Evolutionary conservation across 2,113 vertebrate genomes (phyloP), one percentile per base, ranked within the genome.

Genomic region (Hemiscyllium ocellatum): DNA sequence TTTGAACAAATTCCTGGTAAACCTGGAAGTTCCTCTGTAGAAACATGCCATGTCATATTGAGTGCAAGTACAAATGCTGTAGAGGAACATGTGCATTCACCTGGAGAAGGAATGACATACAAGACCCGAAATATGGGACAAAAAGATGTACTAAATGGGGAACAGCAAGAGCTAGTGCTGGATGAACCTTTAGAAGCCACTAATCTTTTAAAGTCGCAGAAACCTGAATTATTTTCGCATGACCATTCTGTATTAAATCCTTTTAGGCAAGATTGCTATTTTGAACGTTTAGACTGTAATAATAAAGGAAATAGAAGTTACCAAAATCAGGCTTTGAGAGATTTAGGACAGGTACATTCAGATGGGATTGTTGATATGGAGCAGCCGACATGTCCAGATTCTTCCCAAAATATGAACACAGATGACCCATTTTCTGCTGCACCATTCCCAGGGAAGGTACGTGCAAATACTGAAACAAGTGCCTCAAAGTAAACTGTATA

Each of bases 391-490:
- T 1, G 8, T 33, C 26, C 24, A 26, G 52, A 19, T 52, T 72
- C 94, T 33, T 12, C 26, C 42, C 42, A 47, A 24, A 69, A 95
- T 10, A 72, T 47, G 29, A 47, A 95, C 87, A 90, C 61, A 50
- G 94, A 95, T 29, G 94, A 95, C 24, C 94, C 94, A 95, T 95
- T 95, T 95, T 76, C 94, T 95, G 94, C 68, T 50, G 94, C 94
- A 95, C 94, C 94, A 19, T 95, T 95, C 94, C 69, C 94, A 33
- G 26, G 5, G 69, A 95, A 95, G 26, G 94, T 24, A 26, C 52
- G 7, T 68, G 66, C 3, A 70, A 70, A 68, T 12, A 70, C 29
- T 70, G 66, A 70, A 76, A 95, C 94, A 33, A 47, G 65, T 95
- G 94, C 7, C 42, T 72, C 94, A 76, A 94, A 68, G 26, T 52